Evolutionary conservation across 1,140 invertebrate species (phyloP), one percentile per base, ranked within the genome.

Genomic region (Papilio helenus): DNA sequence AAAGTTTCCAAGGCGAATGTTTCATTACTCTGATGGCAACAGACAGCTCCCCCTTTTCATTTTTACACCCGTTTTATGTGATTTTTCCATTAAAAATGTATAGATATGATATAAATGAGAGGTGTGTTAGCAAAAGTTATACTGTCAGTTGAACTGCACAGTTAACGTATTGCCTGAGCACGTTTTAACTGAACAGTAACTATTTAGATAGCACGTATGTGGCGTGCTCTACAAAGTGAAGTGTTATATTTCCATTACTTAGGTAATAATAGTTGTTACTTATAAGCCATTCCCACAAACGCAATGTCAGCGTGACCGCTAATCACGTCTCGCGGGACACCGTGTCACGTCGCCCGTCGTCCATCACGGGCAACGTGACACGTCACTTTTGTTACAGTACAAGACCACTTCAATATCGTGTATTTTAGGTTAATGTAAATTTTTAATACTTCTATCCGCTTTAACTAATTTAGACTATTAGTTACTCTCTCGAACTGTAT

Each of bases 281-380:
- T 72, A 26, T 23, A 61, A 68, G 26, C 14, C 61, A 68, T 68
- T 7, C 61, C 26, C 14, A 10, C 14, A 2, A 3, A 18, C 18
- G 39, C 16, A 42, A 12, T 42, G 68, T 42, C 42, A n/a, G 42
- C n/a, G n/a, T 73, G 72, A 74, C 44, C 44, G 20, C 3, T 74
- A 74, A 74, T 49, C 44, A 74, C 44, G 44, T 74, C 72, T 20
- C 39, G 44, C 42, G 72, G 44, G 72, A 46, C 7, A 44, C n/a
- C 23, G 46, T 23, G 44, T 46, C 72, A 26, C 42, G 72, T 46
- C 23, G 39, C 44, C 20, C 3, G 39, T 12, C 39, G 42, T 46
- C 72, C 72, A 44, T 74, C 72, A 49, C 72, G 72, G 23, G n/a
- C 42, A 23, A 72, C 72, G 72, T 49, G 39, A 74, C 72, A 74